These are phyloP conservation scores for Clarias macrocephalus DNA, from an alignment of 2,113 vertebrate species.

Conservation along the genomic window DNA sequence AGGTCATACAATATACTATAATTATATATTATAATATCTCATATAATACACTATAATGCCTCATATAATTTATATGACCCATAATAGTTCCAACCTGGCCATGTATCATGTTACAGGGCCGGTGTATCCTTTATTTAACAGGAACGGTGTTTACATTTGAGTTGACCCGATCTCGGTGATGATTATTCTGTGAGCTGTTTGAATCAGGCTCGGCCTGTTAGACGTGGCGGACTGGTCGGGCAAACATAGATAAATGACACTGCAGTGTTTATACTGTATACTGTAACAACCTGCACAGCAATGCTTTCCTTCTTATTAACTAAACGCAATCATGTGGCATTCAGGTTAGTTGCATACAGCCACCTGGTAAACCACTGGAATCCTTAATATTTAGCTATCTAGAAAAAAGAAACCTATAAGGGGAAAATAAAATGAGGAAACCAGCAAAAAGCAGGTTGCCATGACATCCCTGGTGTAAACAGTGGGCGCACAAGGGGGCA, in stretches of 20 bases:
- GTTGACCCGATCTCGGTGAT: not conserved
- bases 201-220: not conserved
- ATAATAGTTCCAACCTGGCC: not conserved
- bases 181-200: not conserved
- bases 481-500: not conserved
- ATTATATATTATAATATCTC: not conserved
- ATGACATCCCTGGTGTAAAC: not conserved
- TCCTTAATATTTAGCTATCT: not conserved
- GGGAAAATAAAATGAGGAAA: not conserved
- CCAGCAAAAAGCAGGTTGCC: not conserved
- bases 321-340: not conserved
- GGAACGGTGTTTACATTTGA: not conserved
- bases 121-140: not conserved
- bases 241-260: not conserved
- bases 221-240: not conserved
- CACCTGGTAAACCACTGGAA: not conserved
- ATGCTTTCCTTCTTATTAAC: not conserved
- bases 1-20: not conserved
- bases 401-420: not conserved
- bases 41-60: not conserved
- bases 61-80: not conserved
- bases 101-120: not conserved
- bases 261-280: not conserved
- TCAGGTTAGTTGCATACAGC: not conserved
- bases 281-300: not conserved